A percentile compares a stretch with the other conserved stretches of the same genome.
Evolutionary conservation across 2,797 vertebrate genomes (phyloP).

Genomic region (Hyperoplus lanceolatus): DNA sequence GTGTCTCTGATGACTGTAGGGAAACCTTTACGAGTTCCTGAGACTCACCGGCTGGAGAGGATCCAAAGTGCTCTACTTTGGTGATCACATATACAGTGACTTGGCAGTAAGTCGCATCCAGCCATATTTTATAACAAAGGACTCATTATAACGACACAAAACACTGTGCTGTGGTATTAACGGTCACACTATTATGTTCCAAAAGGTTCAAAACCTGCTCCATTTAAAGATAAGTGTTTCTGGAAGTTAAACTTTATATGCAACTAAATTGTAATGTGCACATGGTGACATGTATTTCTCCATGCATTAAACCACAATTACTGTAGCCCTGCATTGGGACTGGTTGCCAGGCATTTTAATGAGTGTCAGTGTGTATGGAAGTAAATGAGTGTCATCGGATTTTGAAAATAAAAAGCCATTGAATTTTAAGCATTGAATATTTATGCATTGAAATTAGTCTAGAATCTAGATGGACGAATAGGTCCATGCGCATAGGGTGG

Average conservation of each 20-base stretch:
- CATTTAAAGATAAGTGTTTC: constrained; percentile 25
- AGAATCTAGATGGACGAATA: too few relatives aligned
- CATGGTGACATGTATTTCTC: constrained; percentile 10
- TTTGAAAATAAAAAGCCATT: too few relatives aligned
- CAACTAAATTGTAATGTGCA: constrained; percentile 13
- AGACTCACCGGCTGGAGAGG: constrained; percentile 98
- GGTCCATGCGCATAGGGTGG: too few relatives aligned
- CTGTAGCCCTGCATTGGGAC: constrained; percentile 6
- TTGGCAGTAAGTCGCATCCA: constrained; percentile 89
- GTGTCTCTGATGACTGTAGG: constrained; percentile 82
- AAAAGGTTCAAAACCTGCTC: constrained; percentile 25
- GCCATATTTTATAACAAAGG: constrained; percentile 23
- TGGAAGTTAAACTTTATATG: constrained; percentile 21
- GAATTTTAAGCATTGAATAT: too few relatives aligned
- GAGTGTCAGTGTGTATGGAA: neutral
- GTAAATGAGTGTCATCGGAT: too few relatives aligned
- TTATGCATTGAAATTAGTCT: too few relatives aligned
- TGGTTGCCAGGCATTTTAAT: constrained; percentile 37
- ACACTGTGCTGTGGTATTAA: constrained; percentile 3
- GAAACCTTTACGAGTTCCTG: constrained; percentile 98
- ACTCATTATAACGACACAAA: constrained; percentile 17
- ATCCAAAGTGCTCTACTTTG: constrained; percentile 98
- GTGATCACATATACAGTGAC: constrained; percentile 99
- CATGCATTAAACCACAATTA: constrained; percentile 26
- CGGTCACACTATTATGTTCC: constrained; percentile 12